phyloP scores from a whole-genome alignment of 2,888 invertebrate species.

The Lamellibrachia satsuma region DNA sequence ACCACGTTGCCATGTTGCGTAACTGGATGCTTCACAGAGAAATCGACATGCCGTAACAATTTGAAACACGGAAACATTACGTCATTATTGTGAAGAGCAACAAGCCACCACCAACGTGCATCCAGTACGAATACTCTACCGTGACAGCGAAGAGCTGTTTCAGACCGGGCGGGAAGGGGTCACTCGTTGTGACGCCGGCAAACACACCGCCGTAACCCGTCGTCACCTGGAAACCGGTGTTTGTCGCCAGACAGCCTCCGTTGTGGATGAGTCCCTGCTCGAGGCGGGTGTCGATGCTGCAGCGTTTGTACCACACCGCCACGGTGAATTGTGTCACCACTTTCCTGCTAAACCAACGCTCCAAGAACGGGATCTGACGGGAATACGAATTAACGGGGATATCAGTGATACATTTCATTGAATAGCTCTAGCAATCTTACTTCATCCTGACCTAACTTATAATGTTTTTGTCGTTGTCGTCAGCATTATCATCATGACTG shows the following conservation, averaged over 20 bases:
- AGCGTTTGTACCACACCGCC: background rate
- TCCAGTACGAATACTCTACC: background rate
- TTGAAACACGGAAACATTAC: too few species aligned
- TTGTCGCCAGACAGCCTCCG: background rate
- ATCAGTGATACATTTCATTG: too few species aligned
- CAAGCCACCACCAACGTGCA: background rate
- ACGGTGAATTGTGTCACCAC: background rate
- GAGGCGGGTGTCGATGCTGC: background rate
- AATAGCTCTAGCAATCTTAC: background rate
- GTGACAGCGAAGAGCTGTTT: conserved; percentile 12
- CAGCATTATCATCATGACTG: background rate
- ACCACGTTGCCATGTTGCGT: too few species aligned
- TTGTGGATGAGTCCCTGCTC: background rate
- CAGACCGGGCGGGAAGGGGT: background rate
- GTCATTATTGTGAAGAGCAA: background rate
- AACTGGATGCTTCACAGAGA: too few species aligned
- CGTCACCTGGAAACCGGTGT: background rate
- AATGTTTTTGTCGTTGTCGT: background rate
- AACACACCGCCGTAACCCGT: background rate
- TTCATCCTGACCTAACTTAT: background rate
- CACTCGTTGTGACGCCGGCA: background rate
- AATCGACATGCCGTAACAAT: too few species aligned
- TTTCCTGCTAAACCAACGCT: background rate
- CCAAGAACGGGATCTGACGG: background rate
- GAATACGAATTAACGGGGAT: background rate